Conservation (phyloP, 2,888 invertebrate species). For the Pristionchus fissidentatus region DNA sequence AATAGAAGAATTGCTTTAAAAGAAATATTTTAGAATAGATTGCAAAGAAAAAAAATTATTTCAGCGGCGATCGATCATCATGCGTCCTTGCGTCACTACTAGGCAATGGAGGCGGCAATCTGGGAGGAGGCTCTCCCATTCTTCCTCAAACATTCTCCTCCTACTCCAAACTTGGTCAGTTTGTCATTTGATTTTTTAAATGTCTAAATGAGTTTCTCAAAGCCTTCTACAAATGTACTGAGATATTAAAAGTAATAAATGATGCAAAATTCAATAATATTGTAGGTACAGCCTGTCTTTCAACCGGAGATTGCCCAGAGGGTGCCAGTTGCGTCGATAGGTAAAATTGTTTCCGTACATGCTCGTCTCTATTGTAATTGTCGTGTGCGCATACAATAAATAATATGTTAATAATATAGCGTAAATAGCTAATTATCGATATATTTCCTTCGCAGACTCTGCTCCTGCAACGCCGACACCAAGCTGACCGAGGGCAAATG, state of each 20-base stretch:
- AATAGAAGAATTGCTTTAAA: not conserved
- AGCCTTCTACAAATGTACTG: too few species aligned
- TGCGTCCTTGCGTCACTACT: conserved; percentile 53
- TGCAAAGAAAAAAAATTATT: not conserved
- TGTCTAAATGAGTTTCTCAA: not conserved
- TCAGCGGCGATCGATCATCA: conserved; percentile 59
- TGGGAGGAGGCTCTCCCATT: not conserved
- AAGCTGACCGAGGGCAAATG: conserved; percentile 57
- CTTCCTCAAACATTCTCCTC: conserved; percentile 37
- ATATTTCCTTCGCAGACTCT: conserved; percentile 46
- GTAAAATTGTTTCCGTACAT: not conserved
- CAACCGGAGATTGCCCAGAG: conserved; percentile 45
- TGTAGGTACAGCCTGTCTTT: conserved; percentile 3
- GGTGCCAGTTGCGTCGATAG: conserved; percentile 40
- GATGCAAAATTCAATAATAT: too few species aligned
- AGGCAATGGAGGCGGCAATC: not conserved
- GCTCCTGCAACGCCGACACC: conserved; percentile 59
- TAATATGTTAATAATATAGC: not conserved
- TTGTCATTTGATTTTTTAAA: not conserved
- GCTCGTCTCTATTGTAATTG: too few species aligned
- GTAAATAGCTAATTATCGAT: too few species aligned
- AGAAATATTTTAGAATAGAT: not conserved
- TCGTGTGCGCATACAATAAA: not conserved
- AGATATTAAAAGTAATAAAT: too few species aligned
- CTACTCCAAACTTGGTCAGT: conserved; percentile 19